Evolutionary conservation across 2,888 invertebrate genomes (phyloP), one percentile per base, ranked within the genome.

Genomic region (Steromphala cineraria): DNA sequence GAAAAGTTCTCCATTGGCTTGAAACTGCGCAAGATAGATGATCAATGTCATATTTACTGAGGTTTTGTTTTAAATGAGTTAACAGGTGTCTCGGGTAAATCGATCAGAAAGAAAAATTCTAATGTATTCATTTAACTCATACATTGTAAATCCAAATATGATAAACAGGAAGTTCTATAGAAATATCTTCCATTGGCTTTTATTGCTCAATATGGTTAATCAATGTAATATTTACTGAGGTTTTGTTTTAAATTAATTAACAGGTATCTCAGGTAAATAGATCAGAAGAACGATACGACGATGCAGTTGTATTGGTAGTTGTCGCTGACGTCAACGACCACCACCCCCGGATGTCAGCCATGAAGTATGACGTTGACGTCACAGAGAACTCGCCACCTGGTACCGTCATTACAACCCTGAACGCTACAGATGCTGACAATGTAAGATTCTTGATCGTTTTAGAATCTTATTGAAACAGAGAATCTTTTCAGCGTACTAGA

Each of bases 291-390:
- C 80, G 85, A 3, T 75, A 78, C 40, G 79, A 75, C 40, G 71
- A 81, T 28, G 79, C 83, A 36, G 76, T 80, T n/a, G 77, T 85
- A 40, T 21, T 76, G 21, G 67, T 85, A 28, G 81, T 75, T 24
- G 83, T 81, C n/a, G 55, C 67, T 15, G 85, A 84, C 71, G 77
- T 81, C n/a, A 85, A 85, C 62, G 81, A 85, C 78, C 79, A 84
- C 79, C 19, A 7, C 0, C 85, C 85, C 5, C 28, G 53, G 46
- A 82, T 85, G 84, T 67, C 67, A 21, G n/a, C 71, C 3, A 4
- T 53, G 24, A 13, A 53, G 1, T 85, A 83, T 53, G 21, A 24
- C 2, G 80, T 46, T 0, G 62, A 17, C 3, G 76, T 85, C 36
- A 67, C 67, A 28, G 85, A 85, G 55, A 31, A 40, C 1, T 71